A percentile compares a stretch with the other conserved stretches of the same genome.
Conservation (phyloP, 2,113 vertebrate genomes). For the Hypomesus transpacificus region DNA sequence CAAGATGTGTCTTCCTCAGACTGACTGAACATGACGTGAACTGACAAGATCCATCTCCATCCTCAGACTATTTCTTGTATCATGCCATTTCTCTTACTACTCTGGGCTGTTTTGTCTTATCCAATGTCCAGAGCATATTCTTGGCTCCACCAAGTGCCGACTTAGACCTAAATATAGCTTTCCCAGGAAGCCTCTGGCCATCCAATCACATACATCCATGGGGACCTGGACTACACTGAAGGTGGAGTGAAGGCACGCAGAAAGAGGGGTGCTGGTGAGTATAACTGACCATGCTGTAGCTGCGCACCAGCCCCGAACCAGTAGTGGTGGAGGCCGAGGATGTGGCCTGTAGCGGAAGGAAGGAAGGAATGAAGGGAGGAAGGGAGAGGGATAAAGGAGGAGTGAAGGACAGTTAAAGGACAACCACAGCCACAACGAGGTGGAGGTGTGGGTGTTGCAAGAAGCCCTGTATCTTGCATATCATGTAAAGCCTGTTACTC, state of each 20-base stretch:
- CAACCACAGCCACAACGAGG: conserved; percentile 21
- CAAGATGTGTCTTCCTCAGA: too few species aligned
- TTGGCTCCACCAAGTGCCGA: conserved; percentile 20
- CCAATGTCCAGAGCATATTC: conserved; percentile 26
- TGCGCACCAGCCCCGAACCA: conserved; percentile 77
- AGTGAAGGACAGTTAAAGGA: conserved; percentile 33
- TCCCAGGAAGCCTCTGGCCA: conserved; percentile 12
- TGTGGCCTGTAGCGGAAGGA: conserved; percentile 52
- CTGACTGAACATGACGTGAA: too few species aligned
- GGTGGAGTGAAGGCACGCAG: conserved; percentile 31
- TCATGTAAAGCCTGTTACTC: conserved; percentile 38
- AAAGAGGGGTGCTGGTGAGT: conserved; percentile 28
- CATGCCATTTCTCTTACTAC: conserved; percentile 9
- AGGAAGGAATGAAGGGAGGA: conserved; percentile 20
- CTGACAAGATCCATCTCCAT: neutral
- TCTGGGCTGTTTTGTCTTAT: neutral
- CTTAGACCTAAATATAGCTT: conserved; percentile 50
- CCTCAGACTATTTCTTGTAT: conserved; percentile 16
- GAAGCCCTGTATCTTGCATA: too few species aligned
- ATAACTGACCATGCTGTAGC: conserved; percentile 85
- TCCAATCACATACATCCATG: conserved; percentile 30
- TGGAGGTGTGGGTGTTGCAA: conserved; percentile 18
- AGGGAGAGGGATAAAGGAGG: neutral
- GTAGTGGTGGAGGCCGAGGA: conserved; percentile 62
- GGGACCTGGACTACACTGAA: conserved; percentile 32